Percentiles rank a stretch among this genome's conserved stretches.
phyloP scores from a whole-genome alignment of 2,797 vertebrate genomes.

The Enteromius argenteus region DNA sequence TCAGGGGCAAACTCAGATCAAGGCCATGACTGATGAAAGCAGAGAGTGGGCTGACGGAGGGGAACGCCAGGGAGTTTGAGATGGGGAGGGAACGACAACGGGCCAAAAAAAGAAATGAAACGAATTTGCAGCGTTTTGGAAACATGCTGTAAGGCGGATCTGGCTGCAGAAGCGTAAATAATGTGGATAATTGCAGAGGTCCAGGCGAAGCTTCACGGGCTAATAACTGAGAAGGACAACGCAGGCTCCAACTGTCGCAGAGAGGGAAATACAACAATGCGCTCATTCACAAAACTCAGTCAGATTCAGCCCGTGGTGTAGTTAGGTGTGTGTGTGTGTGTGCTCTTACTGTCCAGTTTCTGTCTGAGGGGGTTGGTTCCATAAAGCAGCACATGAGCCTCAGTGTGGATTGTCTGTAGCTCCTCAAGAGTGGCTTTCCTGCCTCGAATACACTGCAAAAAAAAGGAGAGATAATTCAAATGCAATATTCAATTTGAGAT shows the following conservation, averaged over 20 bases:
- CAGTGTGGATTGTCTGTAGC: slow-evolving; percentile 93
- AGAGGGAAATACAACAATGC: slow-evolving; percentile 27
- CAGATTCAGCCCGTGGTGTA: not conserved
- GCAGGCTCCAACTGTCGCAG: slow-evolving; percentile 11
- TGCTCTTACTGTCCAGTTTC: slow-evolving; percentile 94
- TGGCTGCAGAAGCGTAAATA: slow-evolving; percentile 42
- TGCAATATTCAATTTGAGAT: not conserved
- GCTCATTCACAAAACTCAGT: slow-evolving; percentile 30
- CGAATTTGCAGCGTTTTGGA: slow-evolving; percentile 21
- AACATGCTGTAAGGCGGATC: slow-evolving; percentile 30
- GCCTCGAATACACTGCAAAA: slow-evolving; percentile 88
- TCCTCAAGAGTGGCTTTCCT: slow-evolving; percentile 96
- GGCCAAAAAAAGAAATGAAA: slow-evolving; percentile 2
- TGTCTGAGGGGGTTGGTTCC: slow-evolving; percentile 96
- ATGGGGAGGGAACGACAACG: not conserved
- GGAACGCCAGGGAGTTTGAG: not conserved
- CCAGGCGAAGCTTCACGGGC: slow-evolving; percentile 21
- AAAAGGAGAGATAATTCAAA: not conserved
- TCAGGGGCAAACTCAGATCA: slow-evolving; percentile 52
- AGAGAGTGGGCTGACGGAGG: slow-evolving; percentile 10
- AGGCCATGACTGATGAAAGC: slow-evolving; percentile 54
- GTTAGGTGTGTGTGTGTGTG: slow-evolving; percentile 19
- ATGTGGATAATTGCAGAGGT: slow-evolving; percentile 49
- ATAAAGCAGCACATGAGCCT: slow-evolving; percentile 90
- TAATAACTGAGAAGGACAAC: slow-evolving; percentile 35